Percentiles rank a stretch among this genome's conserved stretches.
Conservation (phyloP, 2,888 invertebrate species). For the Amitus sp. region DNA sequence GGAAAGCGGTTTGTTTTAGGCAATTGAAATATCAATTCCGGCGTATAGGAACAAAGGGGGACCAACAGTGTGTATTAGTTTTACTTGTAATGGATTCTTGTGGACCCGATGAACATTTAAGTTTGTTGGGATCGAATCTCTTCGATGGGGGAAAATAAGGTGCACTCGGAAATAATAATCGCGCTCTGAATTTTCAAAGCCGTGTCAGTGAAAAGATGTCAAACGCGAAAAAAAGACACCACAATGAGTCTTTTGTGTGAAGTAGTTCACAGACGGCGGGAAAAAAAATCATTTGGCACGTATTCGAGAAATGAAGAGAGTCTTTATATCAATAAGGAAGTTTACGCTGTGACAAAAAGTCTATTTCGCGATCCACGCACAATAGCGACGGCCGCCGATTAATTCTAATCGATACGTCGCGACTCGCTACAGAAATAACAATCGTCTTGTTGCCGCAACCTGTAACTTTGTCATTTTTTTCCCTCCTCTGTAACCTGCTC, state of each 20-base stretch:
- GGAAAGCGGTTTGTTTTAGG: no score
- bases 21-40: no score
- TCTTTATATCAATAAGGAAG: constrained; percentile 38
- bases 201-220: not conserved
- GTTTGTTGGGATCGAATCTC: no score
- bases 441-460: constrained; percentile 31
- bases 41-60: no score
- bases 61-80: no score
- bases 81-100: no score
- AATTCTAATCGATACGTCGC: constrained; percentile 39
- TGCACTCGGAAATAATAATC: no score
- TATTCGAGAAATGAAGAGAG: constrained; percentile 36
- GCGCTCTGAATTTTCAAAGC: no score
- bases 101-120: no score
- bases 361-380: constrained; percentile 27
- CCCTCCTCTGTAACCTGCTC: constrained; percentile 23
- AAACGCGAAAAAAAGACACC: constrained; percentile 21
- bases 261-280: constrained; percentile 33
- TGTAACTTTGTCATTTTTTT: constrained; percentile 17
- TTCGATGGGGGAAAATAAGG: no score
- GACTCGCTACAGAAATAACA: constrained; percentile 31
- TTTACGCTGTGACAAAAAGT: constrained; percentile 37
- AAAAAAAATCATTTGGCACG: constrained; percentile 33
- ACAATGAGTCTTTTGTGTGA: constrained; percentile 36
- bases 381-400: constrained; percentile 29